Percentiles rank a stretch among this genome's conserved stretches.
Conservation (phyloP, 1,140 invertebrate species). For the Brachionus asplanchnoidis region DNA sequence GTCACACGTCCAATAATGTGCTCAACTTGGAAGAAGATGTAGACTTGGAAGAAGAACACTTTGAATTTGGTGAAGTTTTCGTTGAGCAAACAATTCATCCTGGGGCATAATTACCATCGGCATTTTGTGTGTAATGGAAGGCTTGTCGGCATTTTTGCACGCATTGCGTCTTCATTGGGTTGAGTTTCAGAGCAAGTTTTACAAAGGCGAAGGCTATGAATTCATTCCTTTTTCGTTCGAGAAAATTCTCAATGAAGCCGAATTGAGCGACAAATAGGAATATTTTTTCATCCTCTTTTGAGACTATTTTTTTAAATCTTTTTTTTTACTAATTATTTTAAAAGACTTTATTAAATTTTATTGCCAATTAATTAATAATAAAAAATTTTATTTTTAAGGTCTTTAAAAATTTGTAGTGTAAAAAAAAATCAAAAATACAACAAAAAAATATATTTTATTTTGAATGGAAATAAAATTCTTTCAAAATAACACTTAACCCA, state of each 20-base stretch:
- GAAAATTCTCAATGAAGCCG: constrained; percentile 28
- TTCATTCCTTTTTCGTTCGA: constrained; percentile 41
- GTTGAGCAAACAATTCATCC: constrained; percentile 85
- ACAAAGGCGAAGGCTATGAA: constrained; percentile 42
- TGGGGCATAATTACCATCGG: constrained; percentile 81
- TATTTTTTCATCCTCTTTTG: neutral
- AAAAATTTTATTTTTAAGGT: too few species aligned
- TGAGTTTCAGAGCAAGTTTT: constrained; percentile 43
- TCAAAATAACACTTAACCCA: too few species aligned
- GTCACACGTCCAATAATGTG: neutral
- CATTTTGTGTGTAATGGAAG: constrained; percentile 91
- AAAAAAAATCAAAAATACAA: too few species aligned
- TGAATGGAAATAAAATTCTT: too few species aligned
- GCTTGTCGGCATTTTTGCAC: constrained; percentile 92
- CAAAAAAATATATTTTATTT: too few species aligned
- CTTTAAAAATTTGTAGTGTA: too few species aligned
- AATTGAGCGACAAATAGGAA: neutral
- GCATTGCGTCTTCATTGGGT: constrained; percentile 92
- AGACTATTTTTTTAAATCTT: neutral
- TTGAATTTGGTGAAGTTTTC: constrained; percentile 80
- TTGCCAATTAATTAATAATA: neutral
- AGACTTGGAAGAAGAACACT: constrained; percentile 57
- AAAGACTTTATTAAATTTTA: neutral
- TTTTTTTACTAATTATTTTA: neutral
- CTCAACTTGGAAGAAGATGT: constrained; percentile 8